phyloP scores from a whole-genome alignment of 2,888 invertebrate species.

The Meandrusa payeni region DNA sequence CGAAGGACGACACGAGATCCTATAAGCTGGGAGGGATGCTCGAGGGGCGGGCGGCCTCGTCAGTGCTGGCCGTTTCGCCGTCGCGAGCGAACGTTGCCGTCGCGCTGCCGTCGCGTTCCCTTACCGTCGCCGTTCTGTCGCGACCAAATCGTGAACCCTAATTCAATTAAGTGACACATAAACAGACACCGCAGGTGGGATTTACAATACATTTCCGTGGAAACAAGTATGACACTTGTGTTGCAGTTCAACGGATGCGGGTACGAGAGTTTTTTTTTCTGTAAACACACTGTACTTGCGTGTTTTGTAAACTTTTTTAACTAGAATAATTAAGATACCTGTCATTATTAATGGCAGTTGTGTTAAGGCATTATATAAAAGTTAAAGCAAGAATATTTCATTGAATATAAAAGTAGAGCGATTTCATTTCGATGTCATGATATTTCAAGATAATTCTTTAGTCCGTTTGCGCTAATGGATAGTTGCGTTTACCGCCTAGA shows the following conservation, averaged over 20 bases:
- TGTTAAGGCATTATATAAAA: background rate
- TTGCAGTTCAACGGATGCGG: conserved; percentile 45
- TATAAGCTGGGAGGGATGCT: conserved; percentile 46
- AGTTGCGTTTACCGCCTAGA: background rate
- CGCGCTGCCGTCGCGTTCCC: conserved; percentile 36
- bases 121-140: conserved; percentile 35
- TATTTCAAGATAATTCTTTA: conserved; percentile 5
- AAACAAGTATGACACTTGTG: conserved; percentile 47
- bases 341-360: background rate
- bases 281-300: conserved; percentile 3
- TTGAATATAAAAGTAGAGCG: conserved; percentile 2
- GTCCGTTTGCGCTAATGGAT: conserved; percentile 9
- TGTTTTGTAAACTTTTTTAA: conserved; percentile 17
- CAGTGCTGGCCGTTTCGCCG: conserved; percentile 69
- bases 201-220: conserved; percentile 43
- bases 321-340: background rate
- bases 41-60: conserved; percentile 49
- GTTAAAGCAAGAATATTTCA: conserved; percentile 1
- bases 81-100: conserved; percentile 58
- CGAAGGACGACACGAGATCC: conserved; percentile 51
- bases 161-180: conserved; percentile 71
- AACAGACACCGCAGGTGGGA: conserved; percentile 57
- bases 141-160: conserved; percentile 46
- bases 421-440: conserved; percentile 2
- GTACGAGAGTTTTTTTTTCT: conserved; percentile 49